Percentiles rank a stretch among this genome's conserved stretches.
These are phyloP conservation scores for Cossypha caffra DNA, from an alignment of 2,797 vertebrate species.

Conservation along the genomic window DNA sequence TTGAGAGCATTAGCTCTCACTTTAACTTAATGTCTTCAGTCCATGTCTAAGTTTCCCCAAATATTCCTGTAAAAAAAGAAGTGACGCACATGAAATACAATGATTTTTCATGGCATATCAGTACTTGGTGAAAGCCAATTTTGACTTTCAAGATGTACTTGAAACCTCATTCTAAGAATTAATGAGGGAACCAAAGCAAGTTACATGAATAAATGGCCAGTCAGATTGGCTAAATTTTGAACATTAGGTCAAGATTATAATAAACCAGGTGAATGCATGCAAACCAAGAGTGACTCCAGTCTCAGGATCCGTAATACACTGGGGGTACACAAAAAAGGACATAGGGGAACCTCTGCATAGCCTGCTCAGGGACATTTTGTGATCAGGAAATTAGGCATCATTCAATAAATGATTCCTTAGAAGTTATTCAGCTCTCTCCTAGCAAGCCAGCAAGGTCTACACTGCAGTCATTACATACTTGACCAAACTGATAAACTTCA, in stretches of 20 bases:
- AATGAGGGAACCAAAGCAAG: not conserved
- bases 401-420: not conserved
- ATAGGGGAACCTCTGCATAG: not conserved
- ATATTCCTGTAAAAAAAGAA: not conserved
- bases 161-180: not conserved
- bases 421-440: not conserved
- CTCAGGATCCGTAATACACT: not conserved
- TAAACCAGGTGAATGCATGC: not conserved
- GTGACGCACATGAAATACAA: not conserved
- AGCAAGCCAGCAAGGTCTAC: not conserved
- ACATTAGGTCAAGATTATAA: not conserved
- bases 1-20: not conserved
- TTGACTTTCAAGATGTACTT: not conserved
- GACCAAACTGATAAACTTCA: not conserved
- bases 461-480: not conserved
- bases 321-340: not conserved
- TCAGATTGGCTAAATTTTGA: not conserved
- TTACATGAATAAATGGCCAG: not conserved
- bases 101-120: not conserved
- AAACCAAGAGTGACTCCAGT: not conserved
- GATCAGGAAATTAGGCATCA: not conserved
- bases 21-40: not conserved
- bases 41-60: not conserved
- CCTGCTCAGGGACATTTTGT: not conserved
- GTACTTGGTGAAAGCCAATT: not conserved